Conservation (phyloP, 2,113 vertebrate genomes). For the Thamnophis sirtalis region DNA sequence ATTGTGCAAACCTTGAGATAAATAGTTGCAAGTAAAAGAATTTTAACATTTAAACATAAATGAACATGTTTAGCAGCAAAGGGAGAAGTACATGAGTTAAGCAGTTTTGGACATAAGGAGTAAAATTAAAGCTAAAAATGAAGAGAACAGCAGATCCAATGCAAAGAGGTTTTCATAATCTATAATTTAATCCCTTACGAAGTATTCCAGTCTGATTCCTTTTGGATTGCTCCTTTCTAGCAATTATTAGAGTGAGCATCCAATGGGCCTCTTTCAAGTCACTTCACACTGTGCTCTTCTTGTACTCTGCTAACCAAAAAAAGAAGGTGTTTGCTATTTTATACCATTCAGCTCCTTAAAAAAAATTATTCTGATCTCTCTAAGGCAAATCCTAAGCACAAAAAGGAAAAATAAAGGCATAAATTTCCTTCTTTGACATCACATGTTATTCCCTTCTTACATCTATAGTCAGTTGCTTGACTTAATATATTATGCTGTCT, state of each 20-base stretch:
- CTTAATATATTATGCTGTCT: background rate
- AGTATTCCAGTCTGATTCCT: constrained; percentile 23
- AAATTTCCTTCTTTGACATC: background rate
- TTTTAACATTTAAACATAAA: constrained; percentile 70
- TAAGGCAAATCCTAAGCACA: constrained; percentile 1
- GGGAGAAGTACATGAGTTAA: constrained; percentile 43
- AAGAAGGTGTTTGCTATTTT: constrained; percentile 27
- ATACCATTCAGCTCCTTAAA: constrained; percentile 17
- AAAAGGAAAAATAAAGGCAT: background rate
- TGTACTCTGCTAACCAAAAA: constrained; percentile 32
- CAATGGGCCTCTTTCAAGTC: constrained; percentile 27
- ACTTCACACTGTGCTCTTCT: constrained; percentile 5
- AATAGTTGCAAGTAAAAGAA: constrained; percentile 67
- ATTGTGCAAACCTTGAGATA: constrained; percentile 65
- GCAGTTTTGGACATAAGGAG: constrained; percentile 35
- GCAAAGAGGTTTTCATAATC: constrained; percentile 40
- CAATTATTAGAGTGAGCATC: constrained; percentile 19
- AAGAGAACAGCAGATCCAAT: constrained; percentile 18
- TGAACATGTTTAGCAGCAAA: constrained; percentile 53
- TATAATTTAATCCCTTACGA: constrained; percentile 16
- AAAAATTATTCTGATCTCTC: background rate
- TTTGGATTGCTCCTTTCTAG: constrained; percentile 24
- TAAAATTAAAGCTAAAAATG: constrained; percentile 48
- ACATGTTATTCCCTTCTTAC: background rate
- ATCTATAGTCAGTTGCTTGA: background rate